These are phyloP conservation scores for Phyllostomus hastatus DNA, from an alignment of 2,113 vertebrate genomes.

Conservation along the genomic window DNA sequence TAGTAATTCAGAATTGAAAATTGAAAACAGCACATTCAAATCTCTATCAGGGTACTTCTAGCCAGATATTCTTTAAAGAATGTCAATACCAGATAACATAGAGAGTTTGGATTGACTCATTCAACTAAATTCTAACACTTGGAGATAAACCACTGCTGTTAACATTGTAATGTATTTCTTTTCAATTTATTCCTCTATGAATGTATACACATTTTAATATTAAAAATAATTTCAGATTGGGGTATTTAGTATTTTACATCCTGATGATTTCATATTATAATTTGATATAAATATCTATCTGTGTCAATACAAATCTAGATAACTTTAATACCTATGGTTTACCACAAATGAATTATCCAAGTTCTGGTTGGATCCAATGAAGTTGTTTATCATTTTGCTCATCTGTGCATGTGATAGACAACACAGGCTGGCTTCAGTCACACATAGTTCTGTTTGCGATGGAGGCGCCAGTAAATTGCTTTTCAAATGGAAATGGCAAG, in stretches of 20 bases:
- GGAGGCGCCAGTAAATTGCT: background rate
- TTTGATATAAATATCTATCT: background rate
- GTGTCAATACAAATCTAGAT: background rate
- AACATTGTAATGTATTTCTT: constrained; percentile 6
- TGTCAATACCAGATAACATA: background rate
- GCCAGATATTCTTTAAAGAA: background rate
- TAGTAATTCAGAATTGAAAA: background rate
- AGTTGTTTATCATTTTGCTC: background rate
- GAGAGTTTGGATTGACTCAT: background rate
- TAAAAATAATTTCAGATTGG: background rate
- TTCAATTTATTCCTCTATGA: background rate
- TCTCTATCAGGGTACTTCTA: background rate
- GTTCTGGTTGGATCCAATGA: background rate
- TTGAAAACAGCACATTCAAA: constrained; percentile 11
- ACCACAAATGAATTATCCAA: background rate
- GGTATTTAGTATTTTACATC: background rate
- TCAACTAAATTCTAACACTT: background rate
- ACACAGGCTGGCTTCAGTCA: background rate
- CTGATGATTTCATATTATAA: constrained; percentile 7
- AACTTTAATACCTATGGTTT: background rate
- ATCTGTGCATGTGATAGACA: background rate
- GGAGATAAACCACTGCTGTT: background rate
- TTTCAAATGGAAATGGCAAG: background rate
- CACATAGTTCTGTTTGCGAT: background rate
- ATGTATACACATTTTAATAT: background rate